phyloP scores from a whole-genome alignment of 2,888 invertebrate species.

The Trichogramma evanescens region DNA sequence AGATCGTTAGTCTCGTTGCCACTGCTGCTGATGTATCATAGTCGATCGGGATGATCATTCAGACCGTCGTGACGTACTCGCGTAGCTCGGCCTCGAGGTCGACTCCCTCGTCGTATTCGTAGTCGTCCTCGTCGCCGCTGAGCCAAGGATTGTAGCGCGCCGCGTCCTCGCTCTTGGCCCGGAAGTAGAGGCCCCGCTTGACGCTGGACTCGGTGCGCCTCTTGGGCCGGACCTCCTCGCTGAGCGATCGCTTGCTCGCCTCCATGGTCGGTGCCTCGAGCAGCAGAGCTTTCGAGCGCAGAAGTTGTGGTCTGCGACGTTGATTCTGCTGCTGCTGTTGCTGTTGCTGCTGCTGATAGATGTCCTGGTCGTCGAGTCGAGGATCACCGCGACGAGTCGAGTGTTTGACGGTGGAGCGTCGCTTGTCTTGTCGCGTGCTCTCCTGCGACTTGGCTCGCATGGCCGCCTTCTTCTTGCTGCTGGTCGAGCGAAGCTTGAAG shows the following conservation, averaged over 20 bases:
- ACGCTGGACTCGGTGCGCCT: conserved; percentile 15
- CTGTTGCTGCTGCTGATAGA: not conserved
- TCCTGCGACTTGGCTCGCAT: conserved; percentile 31
- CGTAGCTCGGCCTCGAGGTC: conserved; percentile 31
- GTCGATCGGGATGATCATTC: not conserved
- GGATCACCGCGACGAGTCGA: no score
- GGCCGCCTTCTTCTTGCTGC: conserved; percentile 10
- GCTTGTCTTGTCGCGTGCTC: conserved; percentile 28
- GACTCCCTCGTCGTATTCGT: no score
- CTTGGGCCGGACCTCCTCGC: conserved; percentile 42
- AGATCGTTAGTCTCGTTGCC: no score
- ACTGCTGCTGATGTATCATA: no score
- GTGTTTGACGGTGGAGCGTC: not conserved
- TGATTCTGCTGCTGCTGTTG: not conserved
- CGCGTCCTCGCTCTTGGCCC: conserved; percentile 43
- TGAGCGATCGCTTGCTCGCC: conserved; percentile 39
- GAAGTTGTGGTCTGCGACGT: conserved; percentile 37
- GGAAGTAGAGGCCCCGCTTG: conserved; percentile 33
- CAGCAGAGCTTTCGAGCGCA: conserved; percentile 39
- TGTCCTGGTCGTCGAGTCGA: no score
- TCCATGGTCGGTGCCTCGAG: conserved; percentile 37
- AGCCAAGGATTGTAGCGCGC: conserved; percentile 29
- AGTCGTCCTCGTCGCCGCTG: conserved; percentile 14
- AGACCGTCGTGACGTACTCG: conserved; percentile 45
- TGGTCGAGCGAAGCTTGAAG: conserved; percentile 17